Evolutionary conservation across 2,113 vertebrate genomes (phyloP).

Genomic region (Heloderma charlesbogerti): DNA sequence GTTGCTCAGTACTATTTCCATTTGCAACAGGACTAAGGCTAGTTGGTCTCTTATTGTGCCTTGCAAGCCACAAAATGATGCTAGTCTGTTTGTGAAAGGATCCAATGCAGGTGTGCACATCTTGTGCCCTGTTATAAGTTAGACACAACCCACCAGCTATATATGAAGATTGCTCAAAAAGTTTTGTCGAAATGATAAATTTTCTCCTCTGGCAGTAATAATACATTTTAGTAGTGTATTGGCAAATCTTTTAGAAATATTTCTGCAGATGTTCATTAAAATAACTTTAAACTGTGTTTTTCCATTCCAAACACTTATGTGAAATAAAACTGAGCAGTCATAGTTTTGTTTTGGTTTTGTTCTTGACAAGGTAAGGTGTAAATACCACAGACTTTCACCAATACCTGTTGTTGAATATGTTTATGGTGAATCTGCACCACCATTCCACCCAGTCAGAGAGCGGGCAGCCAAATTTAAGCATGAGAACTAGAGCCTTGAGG

Average conservation of each 20-base stretch:
- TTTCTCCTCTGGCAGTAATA: background rate
- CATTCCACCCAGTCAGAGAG: background rate
- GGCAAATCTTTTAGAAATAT: background rate
- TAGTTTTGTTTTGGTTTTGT: background rate
- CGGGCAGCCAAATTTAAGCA: background rate
- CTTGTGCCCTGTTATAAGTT: background rate
- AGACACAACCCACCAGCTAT: background rate
- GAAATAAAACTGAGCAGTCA: conserved; percentile 3
- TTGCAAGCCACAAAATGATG: conserved; percentile 7
- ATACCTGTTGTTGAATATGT: background rate
- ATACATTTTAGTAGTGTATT: background rate
- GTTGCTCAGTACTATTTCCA: background rate
- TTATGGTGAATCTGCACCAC: background rate
- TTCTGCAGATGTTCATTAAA: background rate
- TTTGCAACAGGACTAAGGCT: background rate
- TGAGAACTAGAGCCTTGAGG: background rate
- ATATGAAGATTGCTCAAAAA: background rate
- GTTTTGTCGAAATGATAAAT: background rate
- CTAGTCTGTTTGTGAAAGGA: background rate
- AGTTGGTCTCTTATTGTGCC: background rate
- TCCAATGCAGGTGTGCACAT: background rate
- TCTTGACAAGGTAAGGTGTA: background rate
- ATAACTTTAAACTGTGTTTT: background rate
- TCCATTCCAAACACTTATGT: background rate
- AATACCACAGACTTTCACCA: background rate